Evolutionary conservation across 2,113 vertebrate species (phyloP), one percentile per base, ranked within the genome.

Genomic region (Morone saxatilis): DNA sequence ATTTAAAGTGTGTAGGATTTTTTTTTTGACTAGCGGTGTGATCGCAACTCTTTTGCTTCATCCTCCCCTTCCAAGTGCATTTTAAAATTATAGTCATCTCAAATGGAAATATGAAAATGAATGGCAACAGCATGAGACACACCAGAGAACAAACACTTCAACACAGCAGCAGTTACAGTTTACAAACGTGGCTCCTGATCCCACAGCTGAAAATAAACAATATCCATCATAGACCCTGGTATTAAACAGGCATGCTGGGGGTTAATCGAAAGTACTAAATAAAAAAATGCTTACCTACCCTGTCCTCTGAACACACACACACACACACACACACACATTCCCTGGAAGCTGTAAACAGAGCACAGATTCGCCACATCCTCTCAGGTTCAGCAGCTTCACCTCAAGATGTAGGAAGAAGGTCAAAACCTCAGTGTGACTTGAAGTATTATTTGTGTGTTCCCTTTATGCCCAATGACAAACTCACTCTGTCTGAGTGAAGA

Each of bases 221-320:
- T 20, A 66, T 83, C 41, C 38, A 61, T 76, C 71, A 80, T 6
- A 63, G 54, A 68, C 40, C 4, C 19, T 25, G 48, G 59, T 54
- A 76, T 67, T 67, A 66, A 70, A 71, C 16, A 5, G 60, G 45
- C 10, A 13, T 65, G 36, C 43, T 62, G 54, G 59, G 59, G 74
- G 88, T 88, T 91, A 85, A 91, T 81, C 5, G 70, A 88, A 90
- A 81, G 48, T 80, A 73, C 71, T 85, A 77, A 86, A 92, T 87
- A 88, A 86, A 88, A 76, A 73, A 12, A 83, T 83, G 50, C 45
- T 74, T 51, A 20, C 51, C 43, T 13, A 40, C 4, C 14, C 40
- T 78, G 3, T 66, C 41, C 16, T 51, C 1, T 13, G 6, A 65
- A 57, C 38, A 47, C 59, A 80, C 31, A 73, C 47, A 59, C 48